phyloP scores from a whole-genome alignment of 1,140 invertebrate species.

The Campodea augens region DNA sequence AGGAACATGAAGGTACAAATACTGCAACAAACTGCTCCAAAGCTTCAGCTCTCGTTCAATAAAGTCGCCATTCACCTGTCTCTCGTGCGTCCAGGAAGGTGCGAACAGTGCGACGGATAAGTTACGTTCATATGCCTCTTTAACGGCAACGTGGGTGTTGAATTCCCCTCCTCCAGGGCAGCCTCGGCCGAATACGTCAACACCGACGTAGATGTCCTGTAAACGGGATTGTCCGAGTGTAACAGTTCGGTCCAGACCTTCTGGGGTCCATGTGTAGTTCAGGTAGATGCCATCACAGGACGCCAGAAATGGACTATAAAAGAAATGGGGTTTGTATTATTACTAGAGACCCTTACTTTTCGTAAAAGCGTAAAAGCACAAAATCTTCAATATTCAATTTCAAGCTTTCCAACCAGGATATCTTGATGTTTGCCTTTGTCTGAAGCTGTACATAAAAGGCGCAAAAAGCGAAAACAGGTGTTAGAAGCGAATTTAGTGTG shows the following conservation, averaged over 20 bases:
- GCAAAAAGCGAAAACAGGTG: too few species aligned
- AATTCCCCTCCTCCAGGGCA: conserved; percentile 71
- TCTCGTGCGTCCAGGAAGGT: conserved; percentile 75
- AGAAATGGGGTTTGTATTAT: too few species aligned
- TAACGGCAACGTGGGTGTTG: conserved; percentile 52
- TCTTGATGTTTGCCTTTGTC: too few species aligned
- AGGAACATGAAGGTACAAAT: conserved; percentile 41
- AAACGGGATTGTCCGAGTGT: conserved; percentile 28
- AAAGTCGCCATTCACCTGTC: conserved; percentile 33
- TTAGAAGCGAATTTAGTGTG: too few species aligned
- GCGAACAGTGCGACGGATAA: conserved; percentile 84
- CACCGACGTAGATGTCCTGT: conserved; percentile 69
- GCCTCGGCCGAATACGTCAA: conserved; percentile 89
- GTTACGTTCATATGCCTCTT: conserved; percentile 37
- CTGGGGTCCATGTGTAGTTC: conserved; percentile 78
- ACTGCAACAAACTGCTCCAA: conserved; percentile 51
- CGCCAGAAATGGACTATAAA: conserved; percentile 64
- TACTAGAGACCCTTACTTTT: too few species aligned
- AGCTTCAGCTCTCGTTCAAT: conserved; percentile 49
- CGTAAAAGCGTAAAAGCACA: too few species aligned
- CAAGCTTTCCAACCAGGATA: too few species aligned
- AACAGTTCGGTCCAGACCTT: conserved; percentile 32
- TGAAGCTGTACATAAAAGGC: too few species aligned
- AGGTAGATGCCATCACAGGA: conserved; percentile 81
- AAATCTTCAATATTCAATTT: too few species aligned